Evolutionary conservation across 1,140 invertebrate species (phyloP), one percentile per base, ranked within the genome.

Genomic region (Papilio xuthus): DNA sequence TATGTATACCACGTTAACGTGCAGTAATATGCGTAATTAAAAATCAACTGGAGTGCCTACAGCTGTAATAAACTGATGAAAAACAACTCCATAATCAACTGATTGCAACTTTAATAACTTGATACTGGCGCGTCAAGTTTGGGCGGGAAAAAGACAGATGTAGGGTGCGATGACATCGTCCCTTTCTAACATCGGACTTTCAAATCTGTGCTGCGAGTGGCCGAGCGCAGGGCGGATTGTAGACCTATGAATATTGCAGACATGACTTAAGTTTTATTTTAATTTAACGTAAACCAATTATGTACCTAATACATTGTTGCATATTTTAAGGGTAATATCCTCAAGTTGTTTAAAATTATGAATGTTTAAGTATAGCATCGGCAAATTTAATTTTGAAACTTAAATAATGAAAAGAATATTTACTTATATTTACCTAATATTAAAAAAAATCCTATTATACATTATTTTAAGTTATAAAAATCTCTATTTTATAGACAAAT

Each of bases 61-160:
- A 85, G 77, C 84, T 83, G 80, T 85, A 90, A 90, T 91, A 88
- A 88, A 90, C 80, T 83, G 82, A 82, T 88, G 83, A 85, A 87
- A n/a, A 92, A 92, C 90, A 89, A 88, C 87, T 79, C 77, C 84
- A 86, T 86, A 91, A 91, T 91, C 89, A 92, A 91, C 87, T 90
- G 89, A 93, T 93, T 93, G 89, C 89, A 87, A 81, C 78, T 88
- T 90, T 92, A 90, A 91, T 91, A 91, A 91, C 89, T 86, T 87
- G 84, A 84, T 78, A 78, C 60, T 63, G 82, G 72, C 78, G 78
- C 80, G 76, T 80, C 80, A 86, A 86, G 81, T 91, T 87, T 79
- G 82, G 73, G 80, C 73, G 85, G 75, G 87, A 88, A 77, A 37
- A 82, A 44, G 86, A 88, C 32, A 78, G 42, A 26, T 8, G n/a